Evolutionary conservation across 2,113 vertebrate species (phyloP), one percentile per base, ranked within the genome.

Genomic region (Trematomus loennbergii): DNA sequence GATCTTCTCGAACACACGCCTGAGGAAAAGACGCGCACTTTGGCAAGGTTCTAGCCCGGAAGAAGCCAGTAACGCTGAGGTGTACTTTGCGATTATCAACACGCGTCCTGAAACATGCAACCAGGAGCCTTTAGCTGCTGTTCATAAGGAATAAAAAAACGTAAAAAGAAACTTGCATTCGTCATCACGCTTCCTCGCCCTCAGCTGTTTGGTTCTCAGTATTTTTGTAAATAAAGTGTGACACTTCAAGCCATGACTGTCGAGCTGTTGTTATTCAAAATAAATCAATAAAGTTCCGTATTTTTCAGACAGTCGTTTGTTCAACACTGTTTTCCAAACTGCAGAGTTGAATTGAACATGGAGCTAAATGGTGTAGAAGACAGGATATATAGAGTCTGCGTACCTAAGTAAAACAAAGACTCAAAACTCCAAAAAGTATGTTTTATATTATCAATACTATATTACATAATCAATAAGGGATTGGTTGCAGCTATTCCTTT

Each of bases 161-260:
- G 18, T 78, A 43, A n/a, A 81, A 86, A 74, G 54, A 84, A 86
- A 71, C 54, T 40, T 40, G 36, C 5, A 6, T 72, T 77, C 17
- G 79, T 82, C 79, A 62, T 86, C 82, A 62, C 18, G 80, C 92
- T 92, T 92, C 82, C 89, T 91, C 83, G 64, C 82, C 86, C 81
- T 91, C 78, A 69, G 84, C 90, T 91, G 93, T 94, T 93, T 93
- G 93, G 93, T 94, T 95, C 93, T 93, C 93, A 83, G 78, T 90
- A 85, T 93, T 96, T 95, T 95, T 96, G 95, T 96, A 96, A 96
- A 96, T 96, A 96, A 96, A 96, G 92, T 93, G 90, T 95, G 91
- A 94, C 94, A 90, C 93, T 90, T 89, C 92, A 92, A 90, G 89
- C 86, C 85, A 54, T 93, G 89, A 87, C 84, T 91, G 75, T 88